A percentile compares a stretch with the other conserved stretches of the same genome.
phyloP scores from a whole-genome alignment of 1,140 invertebrate genomes.

The Nasonia giraulti region DNA sequence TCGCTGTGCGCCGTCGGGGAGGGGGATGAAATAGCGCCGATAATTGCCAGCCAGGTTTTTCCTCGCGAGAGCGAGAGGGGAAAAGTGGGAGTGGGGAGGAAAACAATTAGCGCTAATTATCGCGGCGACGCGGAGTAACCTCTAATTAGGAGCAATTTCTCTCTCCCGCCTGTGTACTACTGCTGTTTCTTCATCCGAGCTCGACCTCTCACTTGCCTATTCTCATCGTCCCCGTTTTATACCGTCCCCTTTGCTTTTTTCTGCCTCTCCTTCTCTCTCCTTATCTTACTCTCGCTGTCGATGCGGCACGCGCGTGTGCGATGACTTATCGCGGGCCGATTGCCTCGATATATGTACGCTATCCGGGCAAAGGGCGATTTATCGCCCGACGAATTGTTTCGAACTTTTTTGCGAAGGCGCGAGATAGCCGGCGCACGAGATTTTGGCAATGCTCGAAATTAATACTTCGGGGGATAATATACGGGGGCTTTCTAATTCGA shows the following conservation, averaged over 20 bases:
- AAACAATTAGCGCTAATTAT: constrained; percentile 64
- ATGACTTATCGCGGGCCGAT: constrained; percentile 13
- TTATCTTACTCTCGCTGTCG: constrained; percentile 10
- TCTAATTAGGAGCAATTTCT: constrained; percentile 57
- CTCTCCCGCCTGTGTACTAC: neutral
- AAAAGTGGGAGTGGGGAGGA: constrained; percentile 18
- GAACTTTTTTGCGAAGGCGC: neutral
- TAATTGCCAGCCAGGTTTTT: constrained; percentile 54
- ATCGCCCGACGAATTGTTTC: constrained; percentile 3
- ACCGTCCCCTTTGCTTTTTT: neutral
- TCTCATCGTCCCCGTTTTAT: no score
- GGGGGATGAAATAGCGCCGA: constrained; percentile 47
- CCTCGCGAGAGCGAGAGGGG: neutral
- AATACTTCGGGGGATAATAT: neutral
- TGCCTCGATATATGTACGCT: neutral
- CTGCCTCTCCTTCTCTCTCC: constrained; percentile 11
- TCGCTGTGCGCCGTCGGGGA: neutral
- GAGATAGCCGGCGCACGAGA: neutral
- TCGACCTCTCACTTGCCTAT: constrained; percentile 1
- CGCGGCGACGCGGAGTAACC: constrained; percentile 54
- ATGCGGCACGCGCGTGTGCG: neutral
- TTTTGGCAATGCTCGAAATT: neutral
- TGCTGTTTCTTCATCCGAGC: neutral
- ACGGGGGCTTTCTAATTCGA: neutral
- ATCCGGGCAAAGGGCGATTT: neutral